Percentiles rank a stretch among this genome's conserved stretches.
Conservation (phyloP, 2,113 vertebrate genomes). For the Nanorana parkeri region DNA sequence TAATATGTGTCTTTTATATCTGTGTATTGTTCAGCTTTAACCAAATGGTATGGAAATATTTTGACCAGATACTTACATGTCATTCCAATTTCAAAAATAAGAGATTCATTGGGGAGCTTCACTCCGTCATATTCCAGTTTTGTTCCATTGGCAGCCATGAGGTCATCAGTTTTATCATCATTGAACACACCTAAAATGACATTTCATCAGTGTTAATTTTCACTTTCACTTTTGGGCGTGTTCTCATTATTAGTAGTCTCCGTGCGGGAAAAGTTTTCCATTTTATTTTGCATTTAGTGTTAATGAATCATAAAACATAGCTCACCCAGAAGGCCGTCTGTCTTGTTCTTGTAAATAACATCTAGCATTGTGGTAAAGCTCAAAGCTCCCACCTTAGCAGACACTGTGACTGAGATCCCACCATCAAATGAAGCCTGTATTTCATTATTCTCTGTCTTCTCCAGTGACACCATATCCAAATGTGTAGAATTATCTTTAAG, state of each 20-base stretch:
- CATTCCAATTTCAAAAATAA: constrained; percentile 57
- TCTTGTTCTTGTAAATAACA: constrained; percentile 44
- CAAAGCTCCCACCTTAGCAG: constrained; percentile 44
- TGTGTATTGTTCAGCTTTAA: too few relatives aligned
- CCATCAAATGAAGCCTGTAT: constrained; percentile 34
- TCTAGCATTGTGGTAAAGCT: constrained; percentile 49
- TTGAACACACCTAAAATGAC: constrained; percentile 53
- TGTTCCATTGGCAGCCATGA: constrained; percentile 54
- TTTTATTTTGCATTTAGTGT: neutral
- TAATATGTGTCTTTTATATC: too few relatives aligned
- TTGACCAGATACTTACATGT: constrained; percentile 47
- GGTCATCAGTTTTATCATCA: constrained; percentile 53
- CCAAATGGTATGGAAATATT: too few relatives aligned
- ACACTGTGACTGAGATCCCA: constrained; percentile 54
- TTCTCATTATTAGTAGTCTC: too few relatives aligned
- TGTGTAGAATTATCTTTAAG: constrained; percentile 48
- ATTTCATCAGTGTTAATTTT: neutral
- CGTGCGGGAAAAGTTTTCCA: too few relatives aligned
- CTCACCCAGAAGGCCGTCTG: constrained; percentile 57
- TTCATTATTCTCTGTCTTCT: constrained; percentile 29
- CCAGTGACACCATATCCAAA: constrained; percentile 30
- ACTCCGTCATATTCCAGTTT: constrained; percentile 46
- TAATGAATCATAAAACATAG: neutral
- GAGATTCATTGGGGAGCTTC: constrained; percentile 43
- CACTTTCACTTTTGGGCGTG: neutral